Evolutionary conservation across 2,888 invertebrate genomes (phyloP), one percentile per base, ranked within the genome.

Genomic region (Ormyrus labotus): DNA sequence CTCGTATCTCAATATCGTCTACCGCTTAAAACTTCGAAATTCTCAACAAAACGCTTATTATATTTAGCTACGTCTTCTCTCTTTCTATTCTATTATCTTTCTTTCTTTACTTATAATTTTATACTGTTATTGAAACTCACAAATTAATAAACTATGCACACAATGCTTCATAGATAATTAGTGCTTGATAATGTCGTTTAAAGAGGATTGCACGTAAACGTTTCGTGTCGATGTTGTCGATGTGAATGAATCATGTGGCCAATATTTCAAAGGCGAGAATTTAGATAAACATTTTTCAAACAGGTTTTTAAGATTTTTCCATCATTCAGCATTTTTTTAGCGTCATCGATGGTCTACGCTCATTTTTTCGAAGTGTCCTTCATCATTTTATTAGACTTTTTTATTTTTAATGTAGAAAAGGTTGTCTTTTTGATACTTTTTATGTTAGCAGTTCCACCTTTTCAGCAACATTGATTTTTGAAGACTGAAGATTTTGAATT

Each of bases 381-480:
- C 53, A 51, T 11, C 8, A 60, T 72, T 68, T 63, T 68, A 71
- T 34, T 6, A 53, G 34, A 11, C n/a, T 69, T 77, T 69, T 65
- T 61, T 47, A 50, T 64, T 75, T 70, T 63, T 70, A 6, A 60
- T 34, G 34, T 11, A 0, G 9, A 10, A 67, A 9, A 61, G 5
- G 13, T 57, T 34, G 0, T 63, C 34, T 71, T 76, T 74, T 75
- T 69, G 9, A 73, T 5, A 34, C 9, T 10, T 63, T 79, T 69
- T n/a, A 55, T 10, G 53, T 55, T 69, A 71, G 67, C 53, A 65
- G 64, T 63, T 76, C 68, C 50, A 34, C 57, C 50, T 76, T 79
- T 76, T 69, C 73, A 67, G 51, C 10, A 57, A n/a, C 58, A 55
- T 57, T 71, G n/a, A 63, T 79, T 79, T 76, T 82, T 79, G 47